Percentiles rank a stretch among this genome's conserved stretches.
phyloP scores from a whole-genome alignment of 2,888 invertebrate species.

The Leptura quadrifasciata region DNA sequence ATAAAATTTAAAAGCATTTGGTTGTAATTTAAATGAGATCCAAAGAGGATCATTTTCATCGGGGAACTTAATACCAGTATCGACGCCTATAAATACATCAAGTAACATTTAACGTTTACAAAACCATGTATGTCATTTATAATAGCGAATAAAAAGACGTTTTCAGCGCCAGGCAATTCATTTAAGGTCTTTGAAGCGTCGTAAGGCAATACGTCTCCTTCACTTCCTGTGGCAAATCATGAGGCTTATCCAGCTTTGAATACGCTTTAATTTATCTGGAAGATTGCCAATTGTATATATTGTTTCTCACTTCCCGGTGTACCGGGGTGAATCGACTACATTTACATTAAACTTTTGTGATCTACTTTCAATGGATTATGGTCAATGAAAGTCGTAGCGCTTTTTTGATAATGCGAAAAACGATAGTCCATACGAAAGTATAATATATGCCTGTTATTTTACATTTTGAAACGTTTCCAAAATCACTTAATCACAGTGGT shows the following conservation, averaged over 20 bases:
- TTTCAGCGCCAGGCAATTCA: background rate
- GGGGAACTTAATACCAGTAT: background rate
- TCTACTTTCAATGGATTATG: no score
- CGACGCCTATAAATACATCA: background rate
- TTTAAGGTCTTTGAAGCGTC: conserved; percentile 22
- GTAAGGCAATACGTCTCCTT: conserved; percentile 36
- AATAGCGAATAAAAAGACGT: background rate
- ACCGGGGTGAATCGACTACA: background rate
- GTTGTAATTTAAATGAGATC: background rate
- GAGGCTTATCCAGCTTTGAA: background rate
- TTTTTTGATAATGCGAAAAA: no score
- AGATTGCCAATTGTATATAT: conserved; percentile 26
- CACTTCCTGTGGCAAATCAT: conserved; percentile 29
- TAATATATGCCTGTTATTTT: no score
- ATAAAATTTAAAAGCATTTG: background rate
- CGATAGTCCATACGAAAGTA: no score
- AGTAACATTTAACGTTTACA: background rate
- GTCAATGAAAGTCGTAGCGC: no score
- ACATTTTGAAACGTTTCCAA: no score
- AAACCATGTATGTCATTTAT: background rate
- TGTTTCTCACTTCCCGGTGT: background rate
- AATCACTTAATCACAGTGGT: no score
- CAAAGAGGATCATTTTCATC: background rate
- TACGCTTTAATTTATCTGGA: conserved; percentile 38
- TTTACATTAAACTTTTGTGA: no score